Evolutionary conservation across 2,797 vertebrate genomes (phyloP), one percentile per base, ranked within the genome.

Genomic region (Spinus pinus): DNA sequence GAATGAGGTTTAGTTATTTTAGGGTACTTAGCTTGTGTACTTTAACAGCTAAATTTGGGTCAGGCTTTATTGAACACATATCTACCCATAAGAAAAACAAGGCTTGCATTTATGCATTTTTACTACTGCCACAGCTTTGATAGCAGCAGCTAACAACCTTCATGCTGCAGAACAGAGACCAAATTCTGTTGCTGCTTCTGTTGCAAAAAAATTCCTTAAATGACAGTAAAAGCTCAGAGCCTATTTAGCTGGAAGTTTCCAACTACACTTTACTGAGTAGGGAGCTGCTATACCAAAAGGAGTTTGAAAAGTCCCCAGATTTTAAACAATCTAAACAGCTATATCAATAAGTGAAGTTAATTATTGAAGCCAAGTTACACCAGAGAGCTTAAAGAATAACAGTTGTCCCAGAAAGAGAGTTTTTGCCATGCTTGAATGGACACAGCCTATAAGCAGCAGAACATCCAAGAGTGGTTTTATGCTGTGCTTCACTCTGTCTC

Each of bases 341-440:
- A 5, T 69, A 83, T 75, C 65, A 72, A 21, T 61, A 72, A 65
- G 21, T 17, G 14, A 50, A 91, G 84, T 93, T 96, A 95, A 93
- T 93, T 61, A 93, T 93, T 91, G 91, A 92, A 86, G 61, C 18
- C 54, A 78, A 70, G 22, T 78, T 83, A 69, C 57, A 79, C 50
- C 50, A 81, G 44, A 70, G 33, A 91, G 88, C 33, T 94, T 90
- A 91, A 93, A 93, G n/a, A 83, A 30, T 83, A 94, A 82, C 77
- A 90, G 35, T 33, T 83, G 81, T 33, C 14, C n/a, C 46, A 54
- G 57, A 69, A 81, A 67, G 16, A 79, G 35, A 83, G 14, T 9
- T 13, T 92, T 91, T 86, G 33, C 69, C 0, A 1, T 9, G 81
- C 84, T 69, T 81, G 75, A 78, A 61, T 49, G 72, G n/a, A 16